Evolutionary conservation across 1,140 invertebrate species (phyloP), one percentile per base, ranked within the genome.

Genomic region (Tetramorium simillimum): DNA sequence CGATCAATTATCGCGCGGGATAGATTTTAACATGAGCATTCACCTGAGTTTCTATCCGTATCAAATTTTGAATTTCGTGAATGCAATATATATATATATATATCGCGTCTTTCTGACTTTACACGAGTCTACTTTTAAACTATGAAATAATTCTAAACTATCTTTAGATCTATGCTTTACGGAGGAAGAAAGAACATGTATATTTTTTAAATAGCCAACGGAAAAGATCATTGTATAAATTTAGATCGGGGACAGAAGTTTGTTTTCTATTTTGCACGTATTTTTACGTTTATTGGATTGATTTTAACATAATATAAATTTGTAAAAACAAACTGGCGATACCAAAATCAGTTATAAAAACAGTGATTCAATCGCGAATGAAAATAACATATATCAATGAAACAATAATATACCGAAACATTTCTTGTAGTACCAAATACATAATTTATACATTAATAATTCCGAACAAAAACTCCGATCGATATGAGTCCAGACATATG

Each of bases 1-100:
- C 67, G 40, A 75, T 56, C 69, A 75, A 75, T 84, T 84, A 84
- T 75, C 14, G 14, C 69, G 46, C 62, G 46, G 69, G 49, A 73
- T 75, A 60, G 69, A 84, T 40, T 60, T 84, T 62, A 82, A 69
- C 21, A 24, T 73, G 53, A 84, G 53, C 53, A 84, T 75, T 73
- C 80, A 33, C 51, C 16, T 12, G 4, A 82, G 18, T 51, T 21
- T 58, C 18, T 72, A 69, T 12, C 40, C 14, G 18, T 18, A 46
- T 4, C 28, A 18, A 73, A 60, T 40, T 18, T 18, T 14, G 51
- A 81, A 67, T 81, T 56, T 43, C 21, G 43, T 63, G 6, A 40
- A 24, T 21, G 60, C 62, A 33, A 33, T 46, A 43, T 10, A 10
- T 33, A 40, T 40, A 46, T 2, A 56, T 49, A 40, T 70, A 40